phyloP scores from a whole-genome alignment of 30 jellyfish, hydroid and myxozoan species.

The Aurelia sp. region DNA sequence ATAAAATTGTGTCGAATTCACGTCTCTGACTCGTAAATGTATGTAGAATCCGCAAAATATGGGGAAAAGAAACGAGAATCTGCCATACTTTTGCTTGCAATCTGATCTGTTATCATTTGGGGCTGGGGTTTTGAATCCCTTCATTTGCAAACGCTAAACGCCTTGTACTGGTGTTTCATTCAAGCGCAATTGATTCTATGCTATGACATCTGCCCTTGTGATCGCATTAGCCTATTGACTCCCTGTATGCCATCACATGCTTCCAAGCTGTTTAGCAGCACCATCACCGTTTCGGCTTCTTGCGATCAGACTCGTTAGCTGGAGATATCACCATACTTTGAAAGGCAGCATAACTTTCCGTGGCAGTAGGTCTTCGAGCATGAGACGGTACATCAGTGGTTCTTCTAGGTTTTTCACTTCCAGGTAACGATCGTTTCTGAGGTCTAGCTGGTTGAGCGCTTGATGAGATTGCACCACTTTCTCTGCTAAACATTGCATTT shows the following conservation, averaged over 20 bases:
- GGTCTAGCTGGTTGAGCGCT: not conserved
- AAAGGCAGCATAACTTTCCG: conserved; percentile 73
- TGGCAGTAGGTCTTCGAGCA: conserved; percentile 32
- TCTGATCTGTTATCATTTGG: too few species aligned
- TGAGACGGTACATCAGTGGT: conserved; percentile 5
- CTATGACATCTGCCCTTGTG: too few species aligned
- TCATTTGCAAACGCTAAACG: too few species aligned
- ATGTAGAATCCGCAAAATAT: too few species aligned
- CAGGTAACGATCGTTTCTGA: conserved; percentile 1
- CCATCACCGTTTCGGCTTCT: conserved; percentile 20
- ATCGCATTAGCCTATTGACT: too few species aligned
- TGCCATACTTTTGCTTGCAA: too few species aligned
- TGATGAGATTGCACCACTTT: not conserved
- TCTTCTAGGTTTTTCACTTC: conserved; percentile 6
- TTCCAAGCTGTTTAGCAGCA: not conserved
- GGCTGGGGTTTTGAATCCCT: too few species aligned
- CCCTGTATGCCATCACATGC: not conserved
- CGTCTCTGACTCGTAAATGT: too few species aligned
- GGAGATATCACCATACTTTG: conserved; percentile 69
- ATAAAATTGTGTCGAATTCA: too few species aligned
- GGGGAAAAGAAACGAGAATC: too few species aligned
- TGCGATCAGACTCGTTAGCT: not conserved
- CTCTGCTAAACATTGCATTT: not conserved
- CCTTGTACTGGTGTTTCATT: too few species aligned
- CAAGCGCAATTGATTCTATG: too few species aligned